Percentiles rank a stretch among this genome's conserved stretches.
These are phyloP conservation scores for Apotomis capreana DNA, from an alignment of 2,888 invertebrate genomes.

Conservation along the genomic window DNA sequence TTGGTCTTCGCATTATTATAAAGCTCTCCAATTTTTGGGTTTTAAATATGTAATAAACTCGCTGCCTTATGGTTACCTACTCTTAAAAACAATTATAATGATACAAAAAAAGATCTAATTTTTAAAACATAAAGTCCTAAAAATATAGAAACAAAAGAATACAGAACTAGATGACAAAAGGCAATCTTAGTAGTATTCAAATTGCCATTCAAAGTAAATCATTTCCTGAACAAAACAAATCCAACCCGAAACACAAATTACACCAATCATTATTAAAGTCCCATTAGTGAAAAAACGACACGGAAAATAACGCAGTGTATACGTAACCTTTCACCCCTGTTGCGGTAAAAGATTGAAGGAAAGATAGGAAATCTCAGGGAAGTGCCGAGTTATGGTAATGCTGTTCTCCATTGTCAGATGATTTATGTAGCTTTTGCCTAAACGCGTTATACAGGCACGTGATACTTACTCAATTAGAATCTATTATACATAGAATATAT, in stretches of 20 bases:
- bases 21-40: too few relatives aligned
- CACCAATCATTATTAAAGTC: not conserved
- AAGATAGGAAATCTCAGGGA: constrained; percentile 45
- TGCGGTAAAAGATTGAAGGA: constrained; percentile 35
- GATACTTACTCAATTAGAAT: not conserved
- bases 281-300: not conserved
- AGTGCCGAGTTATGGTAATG: constrained; percentile 62
- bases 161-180: too few relatives aligned
- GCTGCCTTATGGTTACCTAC: too few relatives aligned
- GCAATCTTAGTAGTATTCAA: not conserved
- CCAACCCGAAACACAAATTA: not conserved
- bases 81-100: too few relatives aligned
- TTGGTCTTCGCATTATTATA: too few relatives aligned
- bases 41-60: too few relatives aligned
- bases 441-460: not conserved
- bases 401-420: constrained; percentile 46
- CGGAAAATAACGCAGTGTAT: constrained; percentile 22
- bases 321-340: constrained; percentile 23
- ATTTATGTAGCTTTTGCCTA: constrained; percentile 31
- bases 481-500: too few relatives aligned
- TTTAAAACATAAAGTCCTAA: too few relatives aligned
- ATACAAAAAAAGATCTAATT: too few relatives aligned
- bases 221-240: not conserved
- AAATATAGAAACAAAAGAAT: too few relatives aligned
- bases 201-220: too few relatives aligned